phyloP scores from a whole-genome alignment of 2,888 invertebrate species.

The Tiliacea citrago region DNA sequence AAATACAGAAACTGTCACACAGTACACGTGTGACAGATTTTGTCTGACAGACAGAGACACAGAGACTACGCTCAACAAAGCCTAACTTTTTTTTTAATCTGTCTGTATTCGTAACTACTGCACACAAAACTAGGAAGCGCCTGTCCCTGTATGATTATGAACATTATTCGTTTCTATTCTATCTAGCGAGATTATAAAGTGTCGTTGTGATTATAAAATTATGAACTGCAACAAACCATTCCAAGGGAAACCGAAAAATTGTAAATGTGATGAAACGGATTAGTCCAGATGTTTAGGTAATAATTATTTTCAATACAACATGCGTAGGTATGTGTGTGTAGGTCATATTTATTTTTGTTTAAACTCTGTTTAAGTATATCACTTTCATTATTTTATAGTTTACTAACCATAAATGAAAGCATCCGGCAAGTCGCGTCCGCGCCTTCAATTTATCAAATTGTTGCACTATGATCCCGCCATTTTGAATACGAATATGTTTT shows the following conservation, averaged over 20 bases:
- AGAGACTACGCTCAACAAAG: not conserved
- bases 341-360: not conserved
- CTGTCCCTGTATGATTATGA: too few relatives aligned
- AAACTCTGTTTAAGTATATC: not conserved
- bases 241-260: too few relatives aligned
- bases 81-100: too few relatives aligned
- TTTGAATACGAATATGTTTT: not conserved
- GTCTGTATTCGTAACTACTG: too few relatives aligned
- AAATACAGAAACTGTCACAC: not conserved
- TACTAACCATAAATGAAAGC: slow-evolving; percentile 30
- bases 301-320: not conserved
- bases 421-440: slow-evolving; percentile 28
- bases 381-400: slow-evolving; percentile 16
- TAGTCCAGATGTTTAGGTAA: not conserved
- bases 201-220: too few relatives aligned
- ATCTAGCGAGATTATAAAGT: too few relatives aligned
- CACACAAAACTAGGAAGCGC: not conserved
- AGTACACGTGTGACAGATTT: too few relatives aligned
- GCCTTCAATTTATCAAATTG: slow-evolving; percentile 26
- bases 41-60: not conserved
- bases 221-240: too few relatives aligned
- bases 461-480: slow-evolving; percentile 2
- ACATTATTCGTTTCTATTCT: too few relatives aligned
- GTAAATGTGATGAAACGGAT: not conserved
- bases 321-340: not conserved